A percentile compares a stretch with the other conserved stretches of the same genome.
Conservation (phyloP, 2,113 vertebrate species). For the Otis tarda region DNA sequence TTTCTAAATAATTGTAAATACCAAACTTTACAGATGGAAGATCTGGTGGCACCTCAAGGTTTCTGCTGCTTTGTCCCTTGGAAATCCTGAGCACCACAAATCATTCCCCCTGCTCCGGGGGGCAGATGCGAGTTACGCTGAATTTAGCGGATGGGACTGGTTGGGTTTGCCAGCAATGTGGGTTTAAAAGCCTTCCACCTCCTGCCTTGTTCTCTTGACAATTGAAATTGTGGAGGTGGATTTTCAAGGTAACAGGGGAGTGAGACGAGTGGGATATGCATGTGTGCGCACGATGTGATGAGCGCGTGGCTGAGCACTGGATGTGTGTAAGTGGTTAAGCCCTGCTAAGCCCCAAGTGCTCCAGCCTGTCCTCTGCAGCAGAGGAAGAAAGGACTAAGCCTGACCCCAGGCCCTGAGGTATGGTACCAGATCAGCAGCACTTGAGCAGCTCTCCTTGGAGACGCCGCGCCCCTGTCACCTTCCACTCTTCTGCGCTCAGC, state of each 20-base stretch:
- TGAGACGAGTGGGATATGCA: neutral
- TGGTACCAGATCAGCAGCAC: neutral
- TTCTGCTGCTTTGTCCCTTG: neutral
- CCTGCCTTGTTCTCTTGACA: neutral
- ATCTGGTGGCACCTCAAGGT: neutral
- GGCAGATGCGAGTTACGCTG: accelerated
- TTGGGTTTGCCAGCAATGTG: neutral
- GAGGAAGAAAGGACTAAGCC: neutral
- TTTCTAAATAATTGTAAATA: neutral
- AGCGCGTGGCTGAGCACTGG: neutral
- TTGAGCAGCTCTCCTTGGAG: neutral
- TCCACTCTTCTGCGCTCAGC: neutral
- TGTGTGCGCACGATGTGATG: accelerated
- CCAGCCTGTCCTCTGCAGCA: neutral
- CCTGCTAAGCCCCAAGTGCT: neutral
- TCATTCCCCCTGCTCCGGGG: neutral
- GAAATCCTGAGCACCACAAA: neutral
- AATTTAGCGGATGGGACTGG: neutral
- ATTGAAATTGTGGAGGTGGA: neutral
- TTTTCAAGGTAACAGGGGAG: neutral
- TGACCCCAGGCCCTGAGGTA: neutral
- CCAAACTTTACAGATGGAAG: neutral
- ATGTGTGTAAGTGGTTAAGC: neutral
- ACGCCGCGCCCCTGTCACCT: neutral
- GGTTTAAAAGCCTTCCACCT: neutral